A percentile compares a stretch with the other conserved stretches of the same genome.
Conservation (phyloP, 2,797 vertebrate genomes). For the Sebastolobus altivelis region DNA sequence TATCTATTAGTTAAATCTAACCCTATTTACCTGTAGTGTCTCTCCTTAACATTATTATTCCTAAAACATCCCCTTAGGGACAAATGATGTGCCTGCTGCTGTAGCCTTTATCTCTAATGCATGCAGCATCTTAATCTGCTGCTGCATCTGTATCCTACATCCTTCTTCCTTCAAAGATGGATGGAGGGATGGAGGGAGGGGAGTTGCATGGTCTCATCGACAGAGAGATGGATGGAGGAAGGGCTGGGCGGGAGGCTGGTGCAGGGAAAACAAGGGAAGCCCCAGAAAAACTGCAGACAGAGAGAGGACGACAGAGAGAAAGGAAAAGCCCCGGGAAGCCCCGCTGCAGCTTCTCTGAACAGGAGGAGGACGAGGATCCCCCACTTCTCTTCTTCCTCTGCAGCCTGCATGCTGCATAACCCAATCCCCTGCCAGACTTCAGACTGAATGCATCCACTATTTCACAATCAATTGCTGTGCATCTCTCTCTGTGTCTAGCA, state of each 20-base stretch:
- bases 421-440: conserved; percentile 29
- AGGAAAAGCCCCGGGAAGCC: conserved; percentile 72
- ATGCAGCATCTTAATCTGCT: background rate
- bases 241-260: conserved; percentile 39
- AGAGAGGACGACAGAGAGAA: background rate
- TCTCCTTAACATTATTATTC: no score
- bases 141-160: conserved; percentile 22
- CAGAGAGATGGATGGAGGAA: conserved; percentile 8
- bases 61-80: background rate
- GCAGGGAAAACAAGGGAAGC: conserved; percentile 68
- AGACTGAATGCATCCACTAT: conserved; percentile 14
- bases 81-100: background rate
- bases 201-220: background rate
- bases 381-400: background rate
- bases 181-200: background rate
- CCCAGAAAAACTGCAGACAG: conserved; percentile 62
- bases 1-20: no score
- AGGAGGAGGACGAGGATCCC: conserved; percentile 61
- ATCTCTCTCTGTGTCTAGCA: background rate
- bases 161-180: background rate
- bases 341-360: conserved; percentile 48
- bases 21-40: no score
- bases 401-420: conserved; percentile 32
- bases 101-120: background rate
- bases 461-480: background rate